phyloP scores from a whole-genome alignment of 2,888 invertebrate species.

The Lithophane socia region DNA sequence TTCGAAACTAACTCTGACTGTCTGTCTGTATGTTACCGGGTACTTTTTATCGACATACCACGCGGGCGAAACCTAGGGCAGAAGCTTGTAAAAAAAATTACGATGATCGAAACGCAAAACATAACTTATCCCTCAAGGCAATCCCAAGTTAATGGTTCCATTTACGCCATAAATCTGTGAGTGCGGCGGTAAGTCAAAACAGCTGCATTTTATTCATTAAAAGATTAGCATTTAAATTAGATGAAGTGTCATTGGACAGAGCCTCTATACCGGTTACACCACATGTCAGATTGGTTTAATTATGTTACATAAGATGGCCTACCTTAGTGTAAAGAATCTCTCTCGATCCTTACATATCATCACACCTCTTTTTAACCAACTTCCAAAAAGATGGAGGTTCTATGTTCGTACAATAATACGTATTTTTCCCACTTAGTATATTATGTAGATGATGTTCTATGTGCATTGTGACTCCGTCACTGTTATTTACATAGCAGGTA shows the following conservation, averaged over 20 bases:
- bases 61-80: too few relatives aligned
- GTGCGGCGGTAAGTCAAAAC: constrained; percentile 4
- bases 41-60: too few relatives aligned
- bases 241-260: constrained; percentile 15
- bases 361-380: not conserved
- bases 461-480: too few relatives aligned
- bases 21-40: too few relatives aligned
- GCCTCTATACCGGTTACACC: constrained; percentile 19
- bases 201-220: constrained; percentile 43
- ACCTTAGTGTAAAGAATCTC: not conserved
- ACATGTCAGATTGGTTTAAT: constrained; percentile 8
- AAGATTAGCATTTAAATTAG: constrained; percentile 52
- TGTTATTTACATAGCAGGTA: too few relatives aligned
- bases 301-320: not conserved
- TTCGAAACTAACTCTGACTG: too few relatives aligned
- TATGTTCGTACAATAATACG: too few relatives aligned
- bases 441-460: too few relatives aligned
- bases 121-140: not conserved
- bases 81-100: too few relatives aligned
- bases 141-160: constrained; percentile 4
- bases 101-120: not conserved
- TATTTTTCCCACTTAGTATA: too few relatives aligned
- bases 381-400: too few relatives aligned
- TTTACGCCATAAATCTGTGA: constrained; percentile 31
- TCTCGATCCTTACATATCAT: not conserved